phyloP scores from a whole-genome alignment of 2,888 invertebrate genomes.

The Platycheirus rosarum region DNA sequence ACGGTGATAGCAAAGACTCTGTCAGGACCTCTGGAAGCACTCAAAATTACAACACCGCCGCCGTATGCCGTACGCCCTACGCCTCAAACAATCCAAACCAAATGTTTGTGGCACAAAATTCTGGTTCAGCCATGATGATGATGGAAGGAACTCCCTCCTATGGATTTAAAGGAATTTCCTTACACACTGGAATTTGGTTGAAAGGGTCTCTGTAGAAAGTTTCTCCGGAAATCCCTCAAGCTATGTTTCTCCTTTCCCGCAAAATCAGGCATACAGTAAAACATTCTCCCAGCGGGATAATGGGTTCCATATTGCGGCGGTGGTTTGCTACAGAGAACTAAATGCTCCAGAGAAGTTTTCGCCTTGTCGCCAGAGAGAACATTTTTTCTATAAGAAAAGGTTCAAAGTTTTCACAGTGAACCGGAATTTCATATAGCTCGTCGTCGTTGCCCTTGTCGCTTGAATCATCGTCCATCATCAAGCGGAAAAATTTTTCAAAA shows the following conservation, averaged over 20 bases:
- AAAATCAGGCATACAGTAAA: slow-evolving; percentile 59
- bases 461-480: slow-evolving; percentile 67
- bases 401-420: slow-evolving; percentile 67
- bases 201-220: slow-evolving; percentile 71
- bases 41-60: slow-evolving; percentile 34
- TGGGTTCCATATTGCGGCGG: slow-evolving; percentile 56
- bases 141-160: slow-evolving; percentile 57
- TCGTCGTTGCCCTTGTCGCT: slow-evolving; percentile 52
- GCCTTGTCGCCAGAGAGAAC: slow-evolving; percentile 53
- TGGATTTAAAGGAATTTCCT: slow-evolving; percentile 72
- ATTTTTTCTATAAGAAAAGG: slow-evolving; percentile 35
- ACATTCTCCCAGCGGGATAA: slow-evolving; percentile 68
- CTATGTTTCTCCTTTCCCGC: slow-evolving; percentile 54
- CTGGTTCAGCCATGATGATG: slow-evolving; percentile 47
- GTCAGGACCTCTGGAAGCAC: slow-evolving; percentile 60
- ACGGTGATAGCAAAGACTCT: slow-evolving; percentile 51
- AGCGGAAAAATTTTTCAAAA: slow-evolving; percentile 61
- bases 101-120: slow-evolving; percentile 63
- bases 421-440: slow-evolving; percentile 60
- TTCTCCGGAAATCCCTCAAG: slow-evolving; percentile 70
- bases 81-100: slow-evolving; percentile 9
- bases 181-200: slow-evolving; percentile 72
- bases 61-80: slow-evolving; percentile 7
- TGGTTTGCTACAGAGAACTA: slow-evolving; percentile 57
- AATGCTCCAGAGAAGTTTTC: slow-evolving; percentile 64